Evolutionary conservation across 2,113 vertebrate genomes (phyloP).

Genomic region (Colistium nudipinnis): DNA sequence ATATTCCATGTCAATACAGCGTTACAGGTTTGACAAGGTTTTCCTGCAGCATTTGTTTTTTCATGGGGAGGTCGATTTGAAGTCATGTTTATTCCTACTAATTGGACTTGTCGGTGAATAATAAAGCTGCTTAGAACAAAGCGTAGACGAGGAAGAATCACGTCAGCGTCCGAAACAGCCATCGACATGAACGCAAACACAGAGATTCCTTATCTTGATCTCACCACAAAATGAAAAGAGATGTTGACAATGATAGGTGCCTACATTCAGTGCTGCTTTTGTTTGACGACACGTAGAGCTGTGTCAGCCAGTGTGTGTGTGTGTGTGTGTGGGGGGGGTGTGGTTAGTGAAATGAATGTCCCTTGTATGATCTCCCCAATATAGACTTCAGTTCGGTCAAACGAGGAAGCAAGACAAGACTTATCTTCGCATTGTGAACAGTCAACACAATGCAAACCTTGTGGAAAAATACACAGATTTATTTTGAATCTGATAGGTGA

Average conservation of each 20-base stretch:
- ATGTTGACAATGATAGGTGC: conserved; percentile 14
- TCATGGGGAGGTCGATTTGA: background rate
- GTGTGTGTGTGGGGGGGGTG: background rate
- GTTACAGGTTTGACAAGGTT: background rate
- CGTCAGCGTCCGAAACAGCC: conserved; percentile 36
- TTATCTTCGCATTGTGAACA: background rate
- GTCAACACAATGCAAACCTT: background rate
- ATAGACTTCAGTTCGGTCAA: background rate
- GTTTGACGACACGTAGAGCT: conserved; percentile 14
- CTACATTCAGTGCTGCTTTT: conserved; percentile 7
- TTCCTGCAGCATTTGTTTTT: conserved; percentile 14
- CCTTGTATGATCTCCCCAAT: conserved; percentile 15
- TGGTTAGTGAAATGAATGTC: conserved; percentile 45
- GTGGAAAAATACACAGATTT: background rate
- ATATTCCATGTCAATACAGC: too few relatives aligned
- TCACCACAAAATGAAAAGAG: conserved; percentile 13
- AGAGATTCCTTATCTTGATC: conserved; percentile 34
- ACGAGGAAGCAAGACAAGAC: background rate
- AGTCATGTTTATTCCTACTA: conserved; percentile 22
- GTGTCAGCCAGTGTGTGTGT: conserved; percentile 15
- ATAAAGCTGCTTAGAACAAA: background rate
- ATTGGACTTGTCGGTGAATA: conserved; percentile 32
- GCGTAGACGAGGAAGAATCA: conserved; percentile 24
- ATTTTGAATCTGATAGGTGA: background rate
- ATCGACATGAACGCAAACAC: conserved; percentile 35